Evolutionary conservation across 30 jellyfish, hydroid and myxozoan species (phyloP).

Genomic region (Aurelia aurita complex sp. Pacific): DNA sequence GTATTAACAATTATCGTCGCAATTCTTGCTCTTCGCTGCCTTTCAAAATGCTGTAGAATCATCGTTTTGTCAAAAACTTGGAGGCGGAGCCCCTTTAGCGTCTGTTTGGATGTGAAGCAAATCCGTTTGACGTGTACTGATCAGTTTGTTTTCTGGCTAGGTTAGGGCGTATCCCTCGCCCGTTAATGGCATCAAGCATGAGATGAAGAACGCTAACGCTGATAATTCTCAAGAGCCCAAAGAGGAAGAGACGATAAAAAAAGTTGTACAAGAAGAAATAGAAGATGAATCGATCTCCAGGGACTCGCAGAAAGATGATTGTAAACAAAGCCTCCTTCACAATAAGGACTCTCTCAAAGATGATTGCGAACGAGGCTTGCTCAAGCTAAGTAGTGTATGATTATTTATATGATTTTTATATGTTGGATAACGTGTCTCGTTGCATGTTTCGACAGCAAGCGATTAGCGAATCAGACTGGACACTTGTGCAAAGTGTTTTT

Average conservation of each 20-base stretch:
- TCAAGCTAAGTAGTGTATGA: slow-evolving; percentile 87
- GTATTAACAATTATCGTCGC: too few species aligned
- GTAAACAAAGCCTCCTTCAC: slow-evolving; percentile 25
- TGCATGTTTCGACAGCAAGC: too few species aligned
- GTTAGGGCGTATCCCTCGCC: slow-evolving; percentile 70
- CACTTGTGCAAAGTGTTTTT: too few species aligned
- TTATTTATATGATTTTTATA: background rate
- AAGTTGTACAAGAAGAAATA: background rate
- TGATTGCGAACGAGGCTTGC: slow-evolving; percentile 81
- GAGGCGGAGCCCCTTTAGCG: background rate
- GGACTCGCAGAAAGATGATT: slow-evolving; percentile 40
- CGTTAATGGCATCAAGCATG: slow-evolving; percentile 57
- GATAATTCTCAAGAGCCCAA: slow-evolving; percentile 1
- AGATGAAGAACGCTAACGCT: background rate
- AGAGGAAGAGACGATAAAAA: background rate
- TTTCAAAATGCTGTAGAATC: too few species aligned
- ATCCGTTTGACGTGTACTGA: background rate
- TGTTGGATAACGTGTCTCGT: too few species aligned
- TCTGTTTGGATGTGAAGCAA: background rate
- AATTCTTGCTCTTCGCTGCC: too few species aligned
- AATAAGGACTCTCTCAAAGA: slow-evolving; percentile 63
- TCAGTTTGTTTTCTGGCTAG: slow-evolving; percentile 57
- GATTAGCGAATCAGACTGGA: too few species aligned
- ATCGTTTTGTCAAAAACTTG: background rate
- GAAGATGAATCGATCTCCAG: slow-evolving; percentile 12